phyloP scores from a whole-genome alignment of 2,888 invertebrate genomes.

The Onchidella celtica region DNA sequence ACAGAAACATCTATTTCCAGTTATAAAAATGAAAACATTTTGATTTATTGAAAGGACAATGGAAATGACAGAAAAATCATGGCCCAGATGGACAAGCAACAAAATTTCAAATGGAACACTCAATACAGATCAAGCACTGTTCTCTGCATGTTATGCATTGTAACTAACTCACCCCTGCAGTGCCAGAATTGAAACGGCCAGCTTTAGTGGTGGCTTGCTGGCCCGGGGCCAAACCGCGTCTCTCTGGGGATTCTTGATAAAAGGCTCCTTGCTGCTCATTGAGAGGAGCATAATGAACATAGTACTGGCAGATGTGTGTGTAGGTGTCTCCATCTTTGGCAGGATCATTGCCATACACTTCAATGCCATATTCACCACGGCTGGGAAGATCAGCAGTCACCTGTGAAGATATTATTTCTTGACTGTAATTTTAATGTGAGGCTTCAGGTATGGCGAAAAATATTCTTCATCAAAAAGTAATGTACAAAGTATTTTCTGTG shows the following conservation, averaged over 20 bases:
- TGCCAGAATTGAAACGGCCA: conserved; percentile 60
- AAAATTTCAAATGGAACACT: no score
- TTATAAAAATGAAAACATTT: no score
- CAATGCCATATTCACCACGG: conserved; percentile 79
- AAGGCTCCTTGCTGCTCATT: conserved; percentile 70
- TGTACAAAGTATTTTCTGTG: not conserved
- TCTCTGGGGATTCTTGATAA: conserved; percentile 71
- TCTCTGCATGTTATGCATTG: no score
- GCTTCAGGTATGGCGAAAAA: no score
- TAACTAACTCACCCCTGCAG: conserved; percentile 67
- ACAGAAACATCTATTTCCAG: no score
- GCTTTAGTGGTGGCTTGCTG: conserved; percentile 54
- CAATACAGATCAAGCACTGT: no score
- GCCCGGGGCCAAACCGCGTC: conserved; percentile 54
- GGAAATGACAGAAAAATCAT: no score
- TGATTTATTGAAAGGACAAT: no score
- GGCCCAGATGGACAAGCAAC: no score
- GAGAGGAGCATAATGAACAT: conserved; percentile 70
- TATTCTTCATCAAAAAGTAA: no score
- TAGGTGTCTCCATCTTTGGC: conserved; percentile 78
- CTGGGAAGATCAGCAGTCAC: conserved; percentile 74
- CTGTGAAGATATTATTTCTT: conserved; percentile 33
- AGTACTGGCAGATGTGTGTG: conserved; percentile 78
- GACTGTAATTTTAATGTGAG: no score
- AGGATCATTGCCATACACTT: conserved; percentile 80